Conservation (phyloP, 2,888 invertebrate genomes). For the Phoenoteleia sp. region DNA sequence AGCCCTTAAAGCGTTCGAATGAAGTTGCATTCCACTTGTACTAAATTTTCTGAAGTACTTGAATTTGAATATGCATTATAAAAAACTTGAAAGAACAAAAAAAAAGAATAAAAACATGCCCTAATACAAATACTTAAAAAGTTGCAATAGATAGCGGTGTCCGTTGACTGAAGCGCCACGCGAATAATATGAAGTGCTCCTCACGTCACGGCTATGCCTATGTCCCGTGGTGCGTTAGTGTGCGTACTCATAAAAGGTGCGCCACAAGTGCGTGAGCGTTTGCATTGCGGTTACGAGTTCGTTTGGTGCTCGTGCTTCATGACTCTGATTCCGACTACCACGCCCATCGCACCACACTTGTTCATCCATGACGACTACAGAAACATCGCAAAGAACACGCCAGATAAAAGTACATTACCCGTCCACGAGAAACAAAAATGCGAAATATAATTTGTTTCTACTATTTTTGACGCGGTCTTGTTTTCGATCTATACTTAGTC, state of each 20-base stretch:
- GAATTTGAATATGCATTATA: neutral
- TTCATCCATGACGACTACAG: slow-evolving; percentile 82
- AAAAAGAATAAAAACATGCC: neutral
- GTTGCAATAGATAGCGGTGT: slow-evolving; percentile 5
- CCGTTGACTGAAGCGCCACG: slow-evolving; percentile 54
- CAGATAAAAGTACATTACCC: slow-evolving; percentile 62
- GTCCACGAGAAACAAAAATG: slow-evolving; percentile 47
- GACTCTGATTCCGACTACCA: slow-evolving; percentile 78
- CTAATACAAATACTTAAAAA: slow-evolving; percentile 25
- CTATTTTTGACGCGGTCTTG: slow-evolving; percentile 60
- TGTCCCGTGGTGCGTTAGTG: slow-evolving; percentile 8
- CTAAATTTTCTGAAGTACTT: neutral
- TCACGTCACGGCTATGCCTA: slow-evolving; percentile 26
- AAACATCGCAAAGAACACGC: slow-evolving; percentile 74
- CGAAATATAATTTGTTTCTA: slow-evolving; percentile 63
- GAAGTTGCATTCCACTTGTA: too few species aligned
- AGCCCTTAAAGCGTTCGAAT: too few species aligned
- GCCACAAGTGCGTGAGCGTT: slow-evolving; percentile 72
- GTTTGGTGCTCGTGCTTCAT: slow-evolving; percentile 70
- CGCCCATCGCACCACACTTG: slow-evolving; percentile 84
- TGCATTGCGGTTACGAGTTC: slow-evolving; percentile 70
- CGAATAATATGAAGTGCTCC: slow-evolving; percentile 54
- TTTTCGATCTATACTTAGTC: slow-evolving; percentile 52
- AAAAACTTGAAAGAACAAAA: neutral
- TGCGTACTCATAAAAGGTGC: slow-evolving; percentile 67